Percentiles rank a stretch among this genome's conserved stretches.
These are phyloP conservation scores for Dermatemys mawii DNA, from an alignment of 2,113 vertebrate species.

Conservation along the genomic window DNA sequence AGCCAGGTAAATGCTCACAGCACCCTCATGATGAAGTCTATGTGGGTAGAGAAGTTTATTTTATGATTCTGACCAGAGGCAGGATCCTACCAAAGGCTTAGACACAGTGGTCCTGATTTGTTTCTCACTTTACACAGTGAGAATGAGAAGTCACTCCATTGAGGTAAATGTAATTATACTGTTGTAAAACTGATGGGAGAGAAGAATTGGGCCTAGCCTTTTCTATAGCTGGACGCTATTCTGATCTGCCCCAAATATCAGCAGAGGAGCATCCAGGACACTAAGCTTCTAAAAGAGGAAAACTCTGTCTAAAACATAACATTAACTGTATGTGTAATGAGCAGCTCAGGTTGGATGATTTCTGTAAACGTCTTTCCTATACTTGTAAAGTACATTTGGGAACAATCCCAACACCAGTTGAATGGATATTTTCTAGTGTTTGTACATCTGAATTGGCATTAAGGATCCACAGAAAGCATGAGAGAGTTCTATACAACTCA, in stretches of 20 bases:
- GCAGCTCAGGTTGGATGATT: background rate
- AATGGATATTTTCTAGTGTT: background rate
- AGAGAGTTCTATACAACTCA: background rate
- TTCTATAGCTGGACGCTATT: background rate
- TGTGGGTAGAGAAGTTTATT: constrained; percentile 11
- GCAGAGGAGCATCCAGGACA: background rate
- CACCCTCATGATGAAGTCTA: background rate
- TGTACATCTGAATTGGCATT: background rate
- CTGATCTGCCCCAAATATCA: background rate
- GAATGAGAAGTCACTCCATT: background rate
- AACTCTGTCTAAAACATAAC: background rate
- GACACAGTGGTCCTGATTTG: background rate
- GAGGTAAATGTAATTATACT: background rate
- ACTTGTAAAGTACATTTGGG: background rate
- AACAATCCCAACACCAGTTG: too few relatives aligned
- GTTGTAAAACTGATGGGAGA: background rate
- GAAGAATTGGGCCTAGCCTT: background rate
- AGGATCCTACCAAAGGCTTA: background rate
- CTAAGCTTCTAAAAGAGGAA: background rate
- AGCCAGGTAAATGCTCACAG: background rate
- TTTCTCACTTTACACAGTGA: background rate
- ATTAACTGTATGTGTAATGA: too few relatives aligned
- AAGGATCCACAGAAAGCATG: background rate
- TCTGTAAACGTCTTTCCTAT: background rate
- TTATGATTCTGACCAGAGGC: background rate